Conservation (phyloP, 2,113 vertebrate species). For the Athene noctua region DNA sequence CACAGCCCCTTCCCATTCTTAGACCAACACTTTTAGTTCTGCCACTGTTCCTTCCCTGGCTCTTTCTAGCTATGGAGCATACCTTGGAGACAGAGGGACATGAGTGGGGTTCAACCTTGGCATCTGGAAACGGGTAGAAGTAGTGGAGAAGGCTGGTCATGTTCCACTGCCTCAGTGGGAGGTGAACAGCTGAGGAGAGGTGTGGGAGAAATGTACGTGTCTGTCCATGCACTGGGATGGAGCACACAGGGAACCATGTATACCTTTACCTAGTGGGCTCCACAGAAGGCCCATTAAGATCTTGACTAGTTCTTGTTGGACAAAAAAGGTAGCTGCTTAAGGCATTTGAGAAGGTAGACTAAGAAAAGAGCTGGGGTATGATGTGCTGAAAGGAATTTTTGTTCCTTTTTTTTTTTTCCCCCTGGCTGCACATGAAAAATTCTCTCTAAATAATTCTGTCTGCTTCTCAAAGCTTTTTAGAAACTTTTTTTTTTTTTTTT, state of each 20-base stretch:
- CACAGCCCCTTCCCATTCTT: neutral
- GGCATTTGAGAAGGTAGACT: neutral
- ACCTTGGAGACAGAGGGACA: neutral
- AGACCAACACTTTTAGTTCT: neutral
- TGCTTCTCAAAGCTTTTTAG: neutral
- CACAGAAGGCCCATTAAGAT: neutral
- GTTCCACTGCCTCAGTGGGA: neutral
- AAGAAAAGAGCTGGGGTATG: neutral
- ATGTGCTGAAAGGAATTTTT: neutral
- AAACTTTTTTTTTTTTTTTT: neutral
- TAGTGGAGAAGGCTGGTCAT: neutral
- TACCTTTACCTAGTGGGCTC: neutral
- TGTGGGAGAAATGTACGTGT: neutral
- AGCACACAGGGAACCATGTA: accelerated
- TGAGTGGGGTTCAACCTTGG: neutral
- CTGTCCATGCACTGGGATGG: neutral
- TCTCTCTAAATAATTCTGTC: neutral
- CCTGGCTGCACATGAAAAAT: neutral
- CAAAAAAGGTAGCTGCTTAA: neutral
- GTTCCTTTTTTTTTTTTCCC: neutral
- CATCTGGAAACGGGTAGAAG: neutral
- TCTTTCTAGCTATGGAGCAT: neutral
- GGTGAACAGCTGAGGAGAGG: neutral
- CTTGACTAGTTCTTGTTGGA: neutral
- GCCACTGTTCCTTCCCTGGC: neutral